Percentiles rank a stretch among this genome's conserved stretches.
Conservation (phyloP, 2,797 vertebrate genomes). For the Diplodus puntazzo region DNA sequence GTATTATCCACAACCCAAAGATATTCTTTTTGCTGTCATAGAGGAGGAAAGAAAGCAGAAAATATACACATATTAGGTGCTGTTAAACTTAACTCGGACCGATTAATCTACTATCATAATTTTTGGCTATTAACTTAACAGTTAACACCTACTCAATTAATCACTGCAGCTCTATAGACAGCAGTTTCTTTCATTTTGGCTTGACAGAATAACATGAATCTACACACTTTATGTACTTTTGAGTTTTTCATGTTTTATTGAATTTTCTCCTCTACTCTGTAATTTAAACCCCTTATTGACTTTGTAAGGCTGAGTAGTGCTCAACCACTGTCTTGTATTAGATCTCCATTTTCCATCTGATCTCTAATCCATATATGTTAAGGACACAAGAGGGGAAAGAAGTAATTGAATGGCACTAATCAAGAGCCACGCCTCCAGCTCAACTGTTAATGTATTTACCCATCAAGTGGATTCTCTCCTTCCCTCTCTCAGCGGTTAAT, state of each 20-base stretch:
- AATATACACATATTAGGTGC: too few species aligned
- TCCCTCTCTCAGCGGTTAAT: conserved; percentile 50
- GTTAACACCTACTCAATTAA: too few species aligned
- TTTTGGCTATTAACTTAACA: too few species aligned
- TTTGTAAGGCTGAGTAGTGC: not conserved
- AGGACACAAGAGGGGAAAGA: conserved; percentile 7
- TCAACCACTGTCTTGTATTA: not conserved
- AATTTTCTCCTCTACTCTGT: not conserved
- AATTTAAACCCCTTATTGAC: not conserved
- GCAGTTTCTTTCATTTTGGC: not conserved
- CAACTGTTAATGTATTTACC: conserved; percentile 43
- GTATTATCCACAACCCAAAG: too few species aligned
- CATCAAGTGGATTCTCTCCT: not conserved
- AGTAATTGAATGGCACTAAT: conserved; percentile 23
- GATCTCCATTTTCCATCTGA: not conserved
- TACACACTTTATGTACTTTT: not conserved
- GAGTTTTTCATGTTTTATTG: not conserved
- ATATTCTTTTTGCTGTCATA: too few species aligned
- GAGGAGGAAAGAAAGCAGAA: too few species aligned
- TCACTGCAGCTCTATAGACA: not conserved
- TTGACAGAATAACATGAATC: not conserved
- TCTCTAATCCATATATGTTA: conserved; percentile 30
- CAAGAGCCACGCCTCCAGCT: conserved; percentile 13
- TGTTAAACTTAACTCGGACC: too few species aligned
- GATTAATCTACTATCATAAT: too few species aligned